Evolutionary conservation across 2,113 vertebrate species (phyloP), one percentile per base, ranked within the genome.

Genomic region (Pleuronectes platessa): DNA sequence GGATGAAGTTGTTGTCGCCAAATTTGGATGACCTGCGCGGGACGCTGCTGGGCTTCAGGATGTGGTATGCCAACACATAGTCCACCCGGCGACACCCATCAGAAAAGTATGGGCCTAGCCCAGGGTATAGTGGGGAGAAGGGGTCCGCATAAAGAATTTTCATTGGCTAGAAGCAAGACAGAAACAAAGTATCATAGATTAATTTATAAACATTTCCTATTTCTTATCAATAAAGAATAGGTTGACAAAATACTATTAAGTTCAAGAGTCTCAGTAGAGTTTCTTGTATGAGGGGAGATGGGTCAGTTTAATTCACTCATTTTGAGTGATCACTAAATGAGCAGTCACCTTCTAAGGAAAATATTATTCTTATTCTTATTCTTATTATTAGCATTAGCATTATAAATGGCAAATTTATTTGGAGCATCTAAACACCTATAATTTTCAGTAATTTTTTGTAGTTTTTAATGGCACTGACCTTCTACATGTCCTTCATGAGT

Each of bases 41-140:
- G 35, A 88, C 79, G 0, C 89, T 70, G 0, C 82, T 84, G 11
- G 95, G 90, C 81, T 96, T 95, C 88, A 97, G 95, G 86, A 97
- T 94, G 0, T 95, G 94, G 91, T 99, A 99, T 0, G 97, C 95
- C 51, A 99, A 89, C 61, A 98, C 95, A 27, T 97, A 99, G 86
- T 99, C 98, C 72, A 98, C 96, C 71, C 95, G 95, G 18, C 96
- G 94, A 61, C 81, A 86, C 53, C 97, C 97, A 1, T 99, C 98
- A 27, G 91, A 75, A 89, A 99, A 97, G 92, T 94, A 98, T 0
- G 96, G 94, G 40, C 96, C 97, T 0, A 92, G 92, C 14, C 87
- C 68, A 0, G 42, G 93, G 74, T 92, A 90, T 62, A 90, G 81
- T 0, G 94, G 89, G 0, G 93, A 92, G 0, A 94, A 93, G 0